These are phyloP conservation scores for Tetranychus urticae DNA, from an alignment of 1,140 invertebrate species.

Conservation along the genomic window DNA sequence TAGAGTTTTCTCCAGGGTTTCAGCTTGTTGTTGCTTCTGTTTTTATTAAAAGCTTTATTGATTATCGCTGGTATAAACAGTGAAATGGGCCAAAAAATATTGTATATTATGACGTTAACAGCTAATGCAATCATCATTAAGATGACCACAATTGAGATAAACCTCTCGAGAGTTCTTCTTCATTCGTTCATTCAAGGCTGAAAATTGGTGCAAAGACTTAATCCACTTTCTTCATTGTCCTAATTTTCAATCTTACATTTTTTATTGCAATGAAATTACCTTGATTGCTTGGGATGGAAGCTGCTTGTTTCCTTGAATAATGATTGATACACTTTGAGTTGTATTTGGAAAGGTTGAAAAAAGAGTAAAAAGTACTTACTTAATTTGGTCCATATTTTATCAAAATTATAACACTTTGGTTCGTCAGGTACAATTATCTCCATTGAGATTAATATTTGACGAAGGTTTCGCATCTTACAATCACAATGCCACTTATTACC, in stretches of 20 bases:
- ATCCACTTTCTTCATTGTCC: background rate
- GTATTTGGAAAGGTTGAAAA: no score
- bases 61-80: no score
- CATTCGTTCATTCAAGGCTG: background rate
- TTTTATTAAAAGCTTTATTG: no score
- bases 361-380: background rate
- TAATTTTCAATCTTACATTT: background rate
- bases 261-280: background rate
- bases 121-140: no score
- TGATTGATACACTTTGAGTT: no score
- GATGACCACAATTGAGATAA: no score
- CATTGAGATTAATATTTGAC: conserved; percentile 16
- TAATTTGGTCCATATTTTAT: conserved; percentile 6
- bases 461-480: conserved; percentile 43
- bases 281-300: background rate
- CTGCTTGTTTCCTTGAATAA: no score
- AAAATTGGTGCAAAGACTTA: background rate
- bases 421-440: conserved; percentile 3
- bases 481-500: conserved; percentile 59
- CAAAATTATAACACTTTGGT: background rate
- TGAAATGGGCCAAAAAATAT: no score
- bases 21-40: no score
- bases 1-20: no score
- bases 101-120: no score
- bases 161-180: no score